Evolutionary conservation across 2,797 vertebrate species (phyloP).

Genomic region (Xenopus petersii): DNA sequence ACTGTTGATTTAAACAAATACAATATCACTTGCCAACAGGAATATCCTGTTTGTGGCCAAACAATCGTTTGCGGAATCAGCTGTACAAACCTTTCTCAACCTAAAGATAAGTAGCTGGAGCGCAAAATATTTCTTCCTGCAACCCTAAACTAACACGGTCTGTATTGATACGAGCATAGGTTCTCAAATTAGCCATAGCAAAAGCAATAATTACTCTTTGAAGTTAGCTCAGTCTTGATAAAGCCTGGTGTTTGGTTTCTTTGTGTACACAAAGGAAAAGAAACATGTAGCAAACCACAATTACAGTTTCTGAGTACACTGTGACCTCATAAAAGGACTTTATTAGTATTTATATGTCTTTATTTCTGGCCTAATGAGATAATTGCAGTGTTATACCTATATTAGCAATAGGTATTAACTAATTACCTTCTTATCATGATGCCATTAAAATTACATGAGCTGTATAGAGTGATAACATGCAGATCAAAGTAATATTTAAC

Average conservation of each 20-base stretch:
- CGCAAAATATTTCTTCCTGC: constrained; percentile 20
- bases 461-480: too few relatives aligned
- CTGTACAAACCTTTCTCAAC: constrained; percentile 62
- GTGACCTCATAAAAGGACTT: background rate
- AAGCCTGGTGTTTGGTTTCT: constrained; percentile 31
- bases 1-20: constrained; percentile 71
- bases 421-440: too few relatives aligned
- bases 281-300: constrained; percentile 27
- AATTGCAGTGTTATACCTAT: too few relatives aligned
- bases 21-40: constrained; percentile 64
- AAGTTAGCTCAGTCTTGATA: constrained; percentile 25
- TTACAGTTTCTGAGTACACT: constrained; percentile 1
- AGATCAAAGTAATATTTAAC: too few relatives aligned
- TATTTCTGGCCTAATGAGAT: too few relatives aligned
- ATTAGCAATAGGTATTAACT: too few relatives aligned
- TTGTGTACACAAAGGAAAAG: constrained; percentile 22
- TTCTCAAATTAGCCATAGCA: constrained; percentile 30
- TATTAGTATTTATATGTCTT: too few relatives aligned
- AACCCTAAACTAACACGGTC: constrained; percentile 21
- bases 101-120: constrained; percentile 42
- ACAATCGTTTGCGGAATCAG: constrained; percentile 59
- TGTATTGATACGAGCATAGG: constrained; percentile 38
- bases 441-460: too few relatives aligned
- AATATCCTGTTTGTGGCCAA: constrained; percentile 71
- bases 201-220: constrained; percentile 36